These are phyloP conservation scores for Desmophyllum pertusum DNA, from an alignment of 92 coral and sea anemone species.

Conservation along the genomic window DNA sequence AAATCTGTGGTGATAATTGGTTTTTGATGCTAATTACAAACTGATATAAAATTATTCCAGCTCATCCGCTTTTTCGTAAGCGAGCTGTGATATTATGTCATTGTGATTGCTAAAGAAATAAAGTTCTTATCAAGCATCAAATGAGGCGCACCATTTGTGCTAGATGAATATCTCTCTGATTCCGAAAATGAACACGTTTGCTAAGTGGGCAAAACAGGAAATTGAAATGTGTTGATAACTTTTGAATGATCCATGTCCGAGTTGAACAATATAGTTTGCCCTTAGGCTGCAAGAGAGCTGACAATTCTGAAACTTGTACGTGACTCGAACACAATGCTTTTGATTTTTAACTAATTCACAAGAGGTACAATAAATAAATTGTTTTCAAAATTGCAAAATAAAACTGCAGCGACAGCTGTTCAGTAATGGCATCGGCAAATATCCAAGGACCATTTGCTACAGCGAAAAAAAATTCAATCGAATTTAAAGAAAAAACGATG, in stretches of 20 bases:
- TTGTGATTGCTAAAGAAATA: neutral
- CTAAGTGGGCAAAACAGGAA: neutral
- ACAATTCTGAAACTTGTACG: neutral
- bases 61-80: neutral
- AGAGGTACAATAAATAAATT: neutral
- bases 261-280: neutral
- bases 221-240: neutral
- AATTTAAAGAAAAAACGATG: too few species aligned
- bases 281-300: neutral
- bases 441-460: neutral
- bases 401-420: neutral
- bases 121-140: neutral
- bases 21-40: neutral
- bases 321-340: neutral
- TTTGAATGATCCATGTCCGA: neutral
- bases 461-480: neutral
- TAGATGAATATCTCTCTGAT: neutral
- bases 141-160: neutral
- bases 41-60: neutral
- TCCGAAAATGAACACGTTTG: neutral
- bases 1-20: neutral
- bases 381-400: neutral
- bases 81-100: neutral
- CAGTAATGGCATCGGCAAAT: neutral
- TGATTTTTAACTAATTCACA: neutral